phyloP scores from a whole-genome alignment of 2,113 vertebrate species.

The Seriola quinqueradiata region DNA sequence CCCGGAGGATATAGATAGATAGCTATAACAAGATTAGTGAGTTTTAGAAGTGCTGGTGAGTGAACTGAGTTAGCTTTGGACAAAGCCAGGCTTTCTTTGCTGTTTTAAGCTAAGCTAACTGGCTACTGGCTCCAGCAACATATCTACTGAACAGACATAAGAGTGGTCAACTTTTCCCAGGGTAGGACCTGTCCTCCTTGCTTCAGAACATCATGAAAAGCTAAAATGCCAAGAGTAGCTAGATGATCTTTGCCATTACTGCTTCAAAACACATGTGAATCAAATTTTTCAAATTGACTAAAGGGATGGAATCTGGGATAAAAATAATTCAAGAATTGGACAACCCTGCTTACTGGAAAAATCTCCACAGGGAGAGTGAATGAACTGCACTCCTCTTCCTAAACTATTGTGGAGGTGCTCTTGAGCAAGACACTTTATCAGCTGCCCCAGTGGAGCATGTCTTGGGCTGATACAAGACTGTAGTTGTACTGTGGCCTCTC shows the following conservation, averaged over 20 bases:
- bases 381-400: background rate
- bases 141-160: background rate
- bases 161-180: background rate
- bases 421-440: background rate
- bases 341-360: background rate
- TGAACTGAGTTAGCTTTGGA: too few species aligned
- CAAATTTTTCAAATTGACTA: background rate
- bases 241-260: background rate
- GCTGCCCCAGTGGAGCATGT: slow-evolving; percentile 7
- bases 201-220: background rate
- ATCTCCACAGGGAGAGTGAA: background rate
- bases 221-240: background rate
- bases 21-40: background rate
- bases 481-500: slow-evolving; percentile 16
- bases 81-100: too few species aligned
- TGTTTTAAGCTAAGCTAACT: background rate
- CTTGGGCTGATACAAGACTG: slow-evolving; percentile 34
- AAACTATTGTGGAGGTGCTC: slow-evolving; percentile 6
- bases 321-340: background rate
- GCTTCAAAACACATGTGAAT: background rate
- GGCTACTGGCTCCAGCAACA: background rate
- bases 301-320: background rate
- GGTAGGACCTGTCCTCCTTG: background rate
- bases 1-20: background rate
- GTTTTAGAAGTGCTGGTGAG: background rate